phyloP scores from a whole-genome alignment of 2,113 vertebrate species.

The Macquaria ambigua region DNA sequence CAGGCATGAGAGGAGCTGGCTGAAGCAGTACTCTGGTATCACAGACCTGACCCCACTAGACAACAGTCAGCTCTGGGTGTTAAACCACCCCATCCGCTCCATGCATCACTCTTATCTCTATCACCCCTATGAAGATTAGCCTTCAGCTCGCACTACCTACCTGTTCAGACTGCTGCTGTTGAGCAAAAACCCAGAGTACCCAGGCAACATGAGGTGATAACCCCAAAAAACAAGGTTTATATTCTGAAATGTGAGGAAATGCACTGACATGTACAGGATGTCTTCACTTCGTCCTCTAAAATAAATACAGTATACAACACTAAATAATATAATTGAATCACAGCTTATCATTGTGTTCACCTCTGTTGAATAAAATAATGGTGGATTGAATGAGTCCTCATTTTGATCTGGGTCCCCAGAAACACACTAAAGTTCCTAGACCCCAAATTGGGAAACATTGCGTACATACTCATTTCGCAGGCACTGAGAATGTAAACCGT shows the following conservation, averaged over 20 bases:
- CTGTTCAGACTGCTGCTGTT: conserved; percentile 43
- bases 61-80: conserved; percentile 78
- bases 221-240: conserved; percentile 21
- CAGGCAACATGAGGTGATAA: conserved; percentile 36
- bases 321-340: background rate
- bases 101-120: conserved; percentile 83
- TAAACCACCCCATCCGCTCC: conserved; percentile 72
- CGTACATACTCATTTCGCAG: background rate
- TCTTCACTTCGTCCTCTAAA: background rate
- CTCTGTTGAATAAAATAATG: background rate
- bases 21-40: conserved; percentile 66
- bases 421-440: background rate
- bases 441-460: background rate
- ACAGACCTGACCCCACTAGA: conserved; percentile 70
- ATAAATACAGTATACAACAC: background rate
- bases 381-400: background rate
- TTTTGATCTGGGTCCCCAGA: background rate
- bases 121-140: conserved; percentile 78
- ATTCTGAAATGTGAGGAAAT: conserved; percentile 15
- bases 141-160: conserved; percentile 59
- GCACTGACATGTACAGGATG: background rate
- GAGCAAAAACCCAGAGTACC: conserved; percentile 44
- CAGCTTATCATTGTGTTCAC: background rate
- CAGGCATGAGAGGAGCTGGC: conserved; percentile 63
- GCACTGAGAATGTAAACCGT: background rate